Evolutionary conservation across 2,888 invertebrate species (phyloP).

Genomic region (Caenorhabditis zanzibari): DNA sequence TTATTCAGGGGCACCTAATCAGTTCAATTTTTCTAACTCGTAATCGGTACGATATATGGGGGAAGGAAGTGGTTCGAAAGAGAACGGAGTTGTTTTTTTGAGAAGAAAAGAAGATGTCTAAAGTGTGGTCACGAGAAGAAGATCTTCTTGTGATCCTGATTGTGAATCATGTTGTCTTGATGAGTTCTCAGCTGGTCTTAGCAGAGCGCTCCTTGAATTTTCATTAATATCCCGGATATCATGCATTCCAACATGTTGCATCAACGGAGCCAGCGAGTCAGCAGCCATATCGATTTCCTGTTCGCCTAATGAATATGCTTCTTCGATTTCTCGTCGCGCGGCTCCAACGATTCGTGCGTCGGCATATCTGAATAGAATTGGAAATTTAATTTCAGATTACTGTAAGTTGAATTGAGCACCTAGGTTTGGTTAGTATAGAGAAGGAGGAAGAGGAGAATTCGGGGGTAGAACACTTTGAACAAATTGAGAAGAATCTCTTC

Average conservation of each 20-base stretch:
- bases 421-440: constrained; percentile 62
- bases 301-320: constrained; percentile 79
- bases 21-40: constrained; percentile 64
- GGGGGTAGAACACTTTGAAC: constrained; percentile 51
- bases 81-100: constrained; percentile 9
- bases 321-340: constrained; percentile 82
- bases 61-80: constrained; percentile 15
- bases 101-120: constrained; percentile 26
- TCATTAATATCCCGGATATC: constrained; percentile 82
- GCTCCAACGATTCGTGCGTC: constrained; percentile 81
- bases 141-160: constrained; percentile 76
- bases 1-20: constrained; percentile 57
- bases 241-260: constrained; percentile 81
- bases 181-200: constrained; percentile 69
- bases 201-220: constrained; percentile 78
- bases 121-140: constrained; percentile 80
- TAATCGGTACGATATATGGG: constrained; percentile 61
- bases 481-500: constrained; percentile 39
- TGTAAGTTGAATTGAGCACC: constrained; percentile 36
- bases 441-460: constrained; percentile 38
- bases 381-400: neutral
- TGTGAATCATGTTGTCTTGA: constrained; percentile 54
- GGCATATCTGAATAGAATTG: constrained; percentile 71
- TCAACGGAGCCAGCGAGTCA: constrained; percentile 69
- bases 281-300: constrained; percentile 79